Evolutionary conservation across 2,888 invertebrate genomes (phyloP).

Genomic region (Acholoe squamosa): DNA sequence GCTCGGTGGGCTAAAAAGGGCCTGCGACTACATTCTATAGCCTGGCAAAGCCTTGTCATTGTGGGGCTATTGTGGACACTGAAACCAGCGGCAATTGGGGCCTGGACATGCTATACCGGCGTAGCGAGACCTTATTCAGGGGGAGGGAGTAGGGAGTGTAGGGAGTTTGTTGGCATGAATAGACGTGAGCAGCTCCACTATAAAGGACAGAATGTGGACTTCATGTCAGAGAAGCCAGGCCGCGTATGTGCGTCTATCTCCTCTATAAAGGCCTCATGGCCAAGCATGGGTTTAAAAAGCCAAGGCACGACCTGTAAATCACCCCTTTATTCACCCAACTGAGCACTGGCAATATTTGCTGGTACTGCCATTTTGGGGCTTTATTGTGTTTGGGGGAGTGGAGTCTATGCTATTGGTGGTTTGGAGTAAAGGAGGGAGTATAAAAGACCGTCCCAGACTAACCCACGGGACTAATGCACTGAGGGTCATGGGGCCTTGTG

Average conservation of each 20-base stretch:
- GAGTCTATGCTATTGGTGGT: too few relatives aligned
- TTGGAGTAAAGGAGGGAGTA: too few relatives aligned
- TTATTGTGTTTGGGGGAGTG: too few relatives aligned
- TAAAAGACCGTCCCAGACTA: too few relatives aligned
- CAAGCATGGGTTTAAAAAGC: not conserved
- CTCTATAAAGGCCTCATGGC: not conserved
- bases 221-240: constrained; percentile 8
- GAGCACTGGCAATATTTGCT: too few relatives aligned
- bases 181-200: not conserved
- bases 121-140: not conserved
- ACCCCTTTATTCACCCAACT: not conserved
- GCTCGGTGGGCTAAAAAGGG: not conserved
- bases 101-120: not conserved
- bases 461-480: too few relatives aligned
- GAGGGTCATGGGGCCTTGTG: too few relatives aligned
- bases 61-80: not conserved
- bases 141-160: not conserved
- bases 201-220: not conserved
- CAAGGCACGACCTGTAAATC: not conserved
- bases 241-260: not conserved
- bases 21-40: not conserved
- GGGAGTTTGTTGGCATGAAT: not conserved
- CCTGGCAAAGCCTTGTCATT: not conserved
- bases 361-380: too few relatives aligned
- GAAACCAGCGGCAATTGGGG: constrained; percentile 7